Evolutionary conservation across 2,888 invertebrate genomes (phyloP), one percentile per base, ranked within the genome.

Genomic region (Carabus problematicus): DNA sequence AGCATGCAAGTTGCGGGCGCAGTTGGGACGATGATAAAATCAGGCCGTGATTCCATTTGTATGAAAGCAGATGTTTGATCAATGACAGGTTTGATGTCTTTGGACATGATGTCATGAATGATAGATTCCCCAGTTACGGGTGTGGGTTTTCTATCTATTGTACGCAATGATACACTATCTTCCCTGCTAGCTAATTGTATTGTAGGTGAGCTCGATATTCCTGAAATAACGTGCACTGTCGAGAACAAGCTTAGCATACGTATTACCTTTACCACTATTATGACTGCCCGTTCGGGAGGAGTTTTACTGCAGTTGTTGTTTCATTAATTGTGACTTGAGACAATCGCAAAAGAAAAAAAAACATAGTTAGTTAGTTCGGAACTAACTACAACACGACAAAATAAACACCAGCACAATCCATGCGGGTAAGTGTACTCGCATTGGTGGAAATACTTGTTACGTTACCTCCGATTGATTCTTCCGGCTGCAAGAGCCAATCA

Each of bases 221-320:
- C 82, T 82, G 82, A 74, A 82, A 82, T 78, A 79, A 82, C 81
- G 82, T 82, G 81, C 82, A 79, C 75, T 61, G 67, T 70, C 63
- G 70, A 55, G 66, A 70, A 62, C 69, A 67, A 70, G 77, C 74
- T 72, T 56, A 64, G 52, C 71, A 64, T 59, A 62, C 47, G 29
- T 49, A 67, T 61, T 58, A 60, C 55, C 60, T 61, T 55, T 64
- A 60, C 64, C 64, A 52, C 29, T 59, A 64, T 45, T 58, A 47
- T 42, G 43, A 62, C 18, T 62, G 63, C 63, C 62, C 62, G 49
- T 49, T 12, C 18, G 67, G 29, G 64, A 70, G 63, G 60, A 70
- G 54, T 70, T 70, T 64, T 64, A 64, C 64, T 64, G 64, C 70
- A 70, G 64, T 70, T 64, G 64, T 70, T 64, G 18, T 68, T 47